Evolutionary conservation across 2,113 vertebrate species (phyloP).

Genomic region (Puntigrus tetrazona): DNA sequence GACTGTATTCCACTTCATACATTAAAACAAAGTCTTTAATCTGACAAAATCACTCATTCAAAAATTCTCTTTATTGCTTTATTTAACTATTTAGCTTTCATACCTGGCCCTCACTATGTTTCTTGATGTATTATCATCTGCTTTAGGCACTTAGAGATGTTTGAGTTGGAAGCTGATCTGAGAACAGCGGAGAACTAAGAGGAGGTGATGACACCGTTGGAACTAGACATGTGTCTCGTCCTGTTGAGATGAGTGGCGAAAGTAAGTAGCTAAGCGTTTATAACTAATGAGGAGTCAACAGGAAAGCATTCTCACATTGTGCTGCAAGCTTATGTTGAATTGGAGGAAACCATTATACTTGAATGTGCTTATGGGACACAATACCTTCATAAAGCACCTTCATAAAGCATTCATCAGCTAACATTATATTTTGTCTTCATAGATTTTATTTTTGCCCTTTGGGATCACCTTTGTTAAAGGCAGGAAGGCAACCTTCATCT

Average conservation of each 20-base stretch:
- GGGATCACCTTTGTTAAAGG: background rate
- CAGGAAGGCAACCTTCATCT: background rate
- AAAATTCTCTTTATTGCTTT: background rate
- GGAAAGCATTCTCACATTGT: background rate
- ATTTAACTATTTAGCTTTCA: background rate
- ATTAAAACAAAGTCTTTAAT: background rate
- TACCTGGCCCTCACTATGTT: background rate
- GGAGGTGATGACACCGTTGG: constrained; percentile 59
- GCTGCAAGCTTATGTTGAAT: background rate
- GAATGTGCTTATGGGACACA: background rate
- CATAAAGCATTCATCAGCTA: background rate
- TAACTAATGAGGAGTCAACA: constrained; percentile 60
- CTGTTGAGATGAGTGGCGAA: constrained; percentile 63
- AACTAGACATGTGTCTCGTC: constrained; percentile 61
- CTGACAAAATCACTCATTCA: background rate
- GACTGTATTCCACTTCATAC: background rate
- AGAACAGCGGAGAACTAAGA: constrained; percentile 44
- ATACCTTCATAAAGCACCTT: background rate
- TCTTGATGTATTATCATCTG: background rate
- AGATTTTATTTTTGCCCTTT: background rate
- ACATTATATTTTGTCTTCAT: background rate
- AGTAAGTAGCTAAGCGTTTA: constrained; percentile 59
- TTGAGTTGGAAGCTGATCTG: background rate
- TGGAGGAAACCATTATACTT: constrained; percentile 21
- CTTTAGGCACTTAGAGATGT: background rate